Evolutionary conservation across 2,797 vertebrate genomes (phyloP).

Genomic region (Ataeniobius toweri): DNA sequence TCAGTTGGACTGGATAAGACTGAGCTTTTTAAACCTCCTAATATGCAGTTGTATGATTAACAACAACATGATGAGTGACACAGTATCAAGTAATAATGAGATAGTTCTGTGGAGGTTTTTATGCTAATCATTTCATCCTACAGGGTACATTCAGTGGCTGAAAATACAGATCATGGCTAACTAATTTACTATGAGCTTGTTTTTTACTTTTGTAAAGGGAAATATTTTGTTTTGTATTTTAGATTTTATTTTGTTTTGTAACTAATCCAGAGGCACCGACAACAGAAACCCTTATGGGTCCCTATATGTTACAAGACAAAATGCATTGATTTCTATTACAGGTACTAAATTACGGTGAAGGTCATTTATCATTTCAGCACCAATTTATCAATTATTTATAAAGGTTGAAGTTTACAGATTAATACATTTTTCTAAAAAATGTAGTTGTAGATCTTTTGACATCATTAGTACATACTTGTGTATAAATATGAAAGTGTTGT

Average conservation of each 20-base stretch:
- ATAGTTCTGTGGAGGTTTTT: too few relatives aligned
- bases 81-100: background rate
- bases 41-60: background rate
- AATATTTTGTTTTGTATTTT: background rate
- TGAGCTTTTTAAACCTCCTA: too few relatives aligned
- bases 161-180: background rate
- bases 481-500: background rate
- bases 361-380: background rate
- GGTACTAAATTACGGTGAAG: background rate
- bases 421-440: background rate
- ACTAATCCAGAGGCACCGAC: conserved; percentile 1
- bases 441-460: too few relatives aligned
- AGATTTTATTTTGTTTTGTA: background rate
- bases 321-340: background rate
- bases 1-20: background rate
- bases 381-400: background rate
- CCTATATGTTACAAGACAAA: background rate
- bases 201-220: background rate
- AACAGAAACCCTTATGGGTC: background rate
- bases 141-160: background rate
- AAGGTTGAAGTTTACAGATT: background rate
- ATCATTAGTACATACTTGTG: background rate
- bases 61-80: background rate
- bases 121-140: background rate
- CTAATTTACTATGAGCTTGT: background rate